phyloP scores from a whole-genome alignment of 2,113 vertebrate species.

The Laterallus jamaicensis region DNA sequence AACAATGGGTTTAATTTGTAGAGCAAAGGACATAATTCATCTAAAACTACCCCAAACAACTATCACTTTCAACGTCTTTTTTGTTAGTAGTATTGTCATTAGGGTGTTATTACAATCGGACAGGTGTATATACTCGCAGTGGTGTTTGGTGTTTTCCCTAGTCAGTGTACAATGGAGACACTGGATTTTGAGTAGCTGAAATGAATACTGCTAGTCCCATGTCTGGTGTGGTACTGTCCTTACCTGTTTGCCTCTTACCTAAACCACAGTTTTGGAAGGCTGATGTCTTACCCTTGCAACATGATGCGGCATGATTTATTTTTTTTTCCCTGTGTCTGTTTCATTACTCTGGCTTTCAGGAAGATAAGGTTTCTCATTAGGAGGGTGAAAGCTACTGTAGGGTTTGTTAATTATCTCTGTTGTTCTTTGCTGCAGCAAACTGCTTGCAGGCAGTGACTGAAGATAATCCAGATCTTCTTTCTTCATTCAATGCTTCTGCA shows the following conservation, averaged over 20 bases:
- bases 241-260: neutral
- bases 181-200: neutral
- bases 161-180: neutral
- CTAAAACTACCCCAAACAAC: accelerated
- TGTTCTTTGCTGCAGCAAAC: conserved; percentile 79
- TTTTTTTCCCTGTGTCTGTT: neutral
- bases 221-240: neutral
- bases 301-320: neutral
- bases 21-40: neutral
- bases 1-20: neutral
- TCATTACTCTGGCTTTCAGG: neutral
- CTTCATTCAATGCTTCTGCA: conserved; percentile 75
- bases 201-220: neutral
- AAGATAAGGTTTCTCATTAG: neutral
- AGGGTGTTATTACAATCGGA: neutral
- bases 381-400: neutral
- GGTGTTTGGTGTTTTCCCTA: neutral
- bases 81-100: neutral
- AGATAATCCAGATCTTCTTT: conserved; percentile 91
- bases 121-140: neutral
- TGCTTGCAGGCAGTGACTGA: conserved; percentile 95
- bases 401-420: neutral
- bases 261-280: neutral
- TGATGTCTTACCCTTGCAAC: neutral
- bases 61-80: neutral